Evolutionary conservation across 2,113 vertebrate genomes (phyloP), one percentile per base, ranked within the genome.

Genomic region (Gymnobelideus leadbeateri): DNA sequence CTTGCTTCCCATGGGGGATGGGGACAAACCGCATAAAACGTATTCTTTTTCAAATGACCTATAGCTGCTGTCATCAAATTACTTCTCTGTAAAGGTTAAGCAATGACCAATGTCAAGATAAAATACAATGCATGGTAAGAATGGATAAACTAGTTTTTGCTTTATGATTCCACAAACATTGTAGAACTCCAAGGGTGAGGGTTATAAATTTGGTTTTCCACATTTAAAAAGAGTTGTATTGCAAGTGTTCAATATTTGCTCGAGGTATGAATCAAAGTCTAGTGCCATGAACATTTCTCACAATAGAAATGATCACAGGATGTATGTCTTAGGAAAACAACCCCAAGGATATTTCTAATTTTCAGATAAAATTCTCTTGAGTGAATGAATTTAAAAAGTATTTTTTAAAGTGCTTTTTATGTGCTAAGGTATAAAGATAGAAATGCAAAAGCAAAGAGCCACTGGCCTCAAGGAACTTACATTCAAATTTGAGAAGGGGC

Each of bases 221-320:
- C 68, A 84, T 84, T 84, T 84, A 84, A 84, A 84, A 84, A 43
- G 68, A 43, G n/a, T 84, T 84, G 68, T 84, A 84, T 43, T 84
- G 68, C n/a, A 84, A 43, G 19, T 84, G 68, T 84, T 84, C 68
- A 84, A 43, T 84, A 43, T 84, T 43, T 84, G 68, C 68, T 84
- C 19, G 19, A 84, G 68, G 19, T 84, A 84, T 84, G 68, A 43
- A 84, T 84, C 68, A 84, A 84, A 84, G 68, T 84, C 7, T 7
- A 84, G 68, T 37, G 21, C n/a, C 16, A 23, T n/a, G n/a, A 84
- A 21, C 6, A 43, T 84, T 84, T 43, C n/a, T 84, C n/a, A 84
- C 68, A 2, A 23, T 8, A 84, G 68, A 43, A 84, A 84, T 21
- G 68, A 84, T 84, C 68, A 84, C 6, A 43, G 68, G 19, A 23